Base-by-base conservation (phyloP, 2,888 invertebrate species). In the Chorisops tibialis region DNA sequence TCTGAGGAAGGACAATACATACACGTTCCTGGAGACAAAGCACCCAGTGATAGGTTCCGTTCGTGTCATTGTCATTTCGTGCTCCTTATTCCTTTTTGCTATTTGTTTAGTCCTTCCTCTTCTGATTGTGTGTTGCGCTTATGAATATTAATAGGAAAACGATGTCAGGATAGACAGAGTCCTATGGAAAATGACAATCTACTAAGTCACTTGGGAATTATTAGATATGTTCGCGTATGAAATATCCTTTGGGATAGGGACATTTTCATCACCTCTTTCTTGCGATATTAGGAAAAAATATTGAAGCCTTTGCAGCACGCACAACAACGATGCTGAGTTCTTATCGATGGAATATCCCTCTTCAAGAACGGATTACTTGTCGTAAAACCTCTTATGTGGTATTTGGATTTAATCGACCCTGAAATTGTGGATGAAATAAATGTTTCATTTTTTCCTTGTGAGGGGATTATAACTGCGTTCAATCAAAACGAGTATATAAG, bases 361-460 rank as follows among this genome's bases (percentile, higher is more conserved):
- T 22, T 51, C 14, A 37, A 61, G 38, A 35, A 62, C 59, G 56
- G 65, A 65, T 65, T 65, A 65, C 61, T 62, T 52, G 51, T 51
- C 60, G 47, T 65, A 65, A 65, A 65, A 62, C 65, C 65, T 65
- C 65, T 65, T 65, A 61, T 62, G 60, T 51, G 62, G 65, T 65
- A 65, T 65, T 65, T 51, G 62, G 58, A 47, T 58, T 65, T 60
- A 65, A 65, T 65, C 62, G 65, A 65, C 65, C 65, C 65, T 65
- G 60, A 65, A 65, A 65, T 65, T 65, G 62, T 62, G 50, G 47
- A 64, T 61, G 59, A 61, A 59, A 41, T 59, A 43, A 54, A 61
- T 48, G 59, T 59, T 48, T 59, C 48, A 59, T 47, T 37, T 37
- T 38, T 12, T n/a, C n/a, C n/a, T n/a, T n/a, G n/a, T n/a, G n/a